These are phyloP conservation scores for Helostoma temminkii DNA, from an alignment of 2,797 vertebrate genomes.

Conservation along the genomic window DNA sequence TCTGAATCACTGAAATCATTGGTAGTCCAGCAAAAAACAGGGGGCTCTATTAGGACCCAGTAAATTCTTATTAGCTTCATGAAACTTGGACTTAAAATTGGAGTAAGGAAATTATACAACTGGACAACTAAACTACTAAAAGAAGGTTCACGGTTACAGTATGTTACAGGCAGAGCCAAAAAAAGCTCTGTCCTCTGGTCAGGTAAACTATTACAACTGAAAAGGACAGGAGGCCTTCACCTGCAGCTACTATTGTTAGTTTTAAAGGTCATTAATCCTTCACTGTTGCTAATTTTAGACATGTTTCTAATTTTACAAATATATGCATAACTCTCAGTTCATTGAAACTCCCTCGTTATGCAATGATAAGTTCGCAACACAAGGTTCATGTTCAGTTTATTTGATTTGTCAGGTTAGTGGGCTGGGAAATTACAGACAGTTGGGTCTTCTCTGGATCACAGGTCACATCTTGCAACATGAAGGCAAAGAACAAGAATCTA, in stretches of 20 bases:
- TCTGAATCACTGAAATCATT: too few relatives aligned
- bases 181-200: slow-evolving; percentile 37
- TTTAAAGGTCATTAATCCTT: slow-evolving; percentile 60
- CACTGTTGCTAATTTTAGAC: slow-evolving; percentile 63
- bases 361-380: slow-evolving; percentile 5
- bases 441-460: neutral
- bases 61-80: too few relatives aligned
- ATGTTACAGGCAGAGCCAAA: slow-evolving; percentile 38
- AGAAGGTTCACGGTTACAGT: neutral
- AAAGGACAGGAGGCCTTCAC: slow-evolving; percentile 55
- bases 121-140: too few relatives aligned
- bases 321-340: neutral
- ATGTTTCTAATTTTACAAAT: slow-evolving; percentile 59
- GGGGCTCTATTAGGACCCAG: too few relatives aligned
- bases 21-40: too few relatives aligned
- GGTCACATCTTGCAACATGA: slow-evolving; percentile 1
- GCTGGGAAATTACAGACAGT: neutral
- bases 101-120: too few relatives aligned
- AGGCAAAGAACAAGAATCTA: slow-evolving; percentile 4
- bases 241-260: slow-evolving; percentile 39
- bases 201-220: slow-evolving; percentile 48
- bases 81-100: too few relatives aligned
- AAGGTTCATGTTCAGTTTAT: neutral
- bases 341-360: slow-evolving; percentile 1
- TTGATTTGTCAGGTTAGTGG: neutral